Evolutionary conservation across 2,797 vertebrate species (phyloP).

Genomic region (Cephalopachus bancanus): DNA sequence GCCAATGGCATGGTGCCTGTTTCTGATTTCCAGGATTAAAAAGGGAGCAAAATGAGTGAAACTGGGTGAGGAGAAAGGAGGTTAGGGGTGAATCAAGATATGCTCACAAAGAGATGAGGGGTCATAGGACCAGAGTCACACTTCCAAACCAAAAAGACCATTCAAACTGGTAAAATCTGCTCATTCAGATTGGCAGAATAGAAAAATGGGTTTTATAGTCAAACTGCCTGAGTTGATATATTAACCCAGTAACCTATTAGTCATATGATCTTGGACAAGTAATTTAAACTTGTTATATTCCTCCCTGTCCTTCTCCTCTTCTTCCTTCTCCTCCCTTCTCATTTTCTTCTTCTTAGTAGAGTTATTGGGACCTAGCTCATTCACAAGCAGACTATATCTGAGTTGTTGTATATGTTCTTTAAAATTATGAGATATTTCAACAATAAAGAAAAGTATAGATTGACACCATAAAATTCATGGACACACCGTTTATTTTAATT

Average conservation of each 20-base stretch:
- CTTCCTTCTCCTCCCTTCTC: not conserved
- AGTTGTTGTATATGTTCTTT: not conserved
- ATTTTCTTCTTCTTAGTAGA: not conserved
- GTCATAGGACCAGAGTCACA: not conserved
- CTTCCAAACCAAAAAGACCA: not conserved
- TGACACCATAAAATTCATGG: not conserved
- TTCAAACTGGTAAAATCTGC: not conserved
- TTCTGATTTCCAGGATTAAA: slow-evolving; percentile 20
- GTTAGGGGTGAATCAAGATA: not conserved
- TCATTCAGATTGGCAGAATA: not conserved
- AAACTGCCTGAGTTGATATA: not conserved
- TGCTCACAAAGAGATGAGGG: not conserved
- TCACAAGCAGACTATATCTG: not conserved
- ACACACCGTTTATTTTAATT: not conserved
- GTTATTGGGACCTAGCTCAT: not conserved
- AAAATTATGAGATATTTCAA: slow-evolving; percentile 8
- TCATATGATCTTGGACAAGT: not conserved
- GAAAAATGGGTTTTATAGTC: not conserved
- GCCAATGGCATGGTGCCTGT: not conserved
- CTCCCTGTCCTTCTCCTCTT: not conserved
- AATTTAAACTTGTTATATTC: not conserved
- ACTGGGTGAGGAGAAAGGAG: not conserved
- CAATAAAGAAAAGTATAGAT: not conserved
- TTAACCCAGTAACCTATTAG: not conserved
- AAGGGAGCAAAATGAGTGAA: not conserved